Evolutionary conservation across 2,888 invertebrate genomes (phyloP).

Genomic region (Tiliacea citrago): DNA sequence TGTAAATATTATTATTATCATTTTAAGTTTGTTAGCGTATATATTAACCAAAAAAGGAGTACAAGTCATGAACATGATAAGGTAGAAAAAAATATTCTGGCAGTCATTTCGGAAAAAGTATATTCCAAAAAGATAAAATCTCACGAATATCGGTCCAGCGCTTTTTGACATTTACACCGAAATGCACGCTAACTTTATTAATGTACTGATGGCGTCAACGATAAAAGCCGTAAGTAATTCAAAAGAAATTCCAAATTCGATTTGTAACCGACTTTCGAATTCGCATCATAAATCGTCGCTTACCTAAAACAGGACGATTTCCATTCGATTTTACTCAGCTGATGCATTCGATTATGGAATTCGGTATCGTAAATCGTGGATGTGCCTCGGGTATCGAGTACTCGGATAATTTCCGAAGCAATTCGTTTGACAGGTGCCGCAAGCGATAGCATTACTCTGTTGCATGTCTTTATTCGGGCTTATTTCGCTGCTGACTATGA

Average conservation of each 20-base stretch:
- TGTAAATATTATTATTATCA: too few relatives aligned
- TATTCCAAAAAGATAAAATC: conserved; percentile 28
- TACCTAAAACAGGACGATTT: conserved; percentile 65
- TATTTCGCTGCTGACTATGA: conserved; percentile 60
- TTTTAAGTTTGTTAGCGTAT: background rate
- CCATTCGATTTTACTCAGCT: conserved; percentile 66
- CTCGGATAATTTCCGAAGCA: conserved; percentile 70
- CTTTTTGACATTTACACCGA: conserved; percentile 43
- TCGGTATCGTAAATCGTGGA: conserved; percentile 67
- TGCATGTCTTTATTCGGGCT: conserved; percentile 75
- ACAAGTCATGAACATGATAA: background rate
- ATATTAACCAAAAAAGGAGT: conserved; percentile 11
- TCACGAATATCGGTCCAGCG: conserved; percentile 5
- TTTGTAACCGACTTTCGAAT: conserved; percentile 61
- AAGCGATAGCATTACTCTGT: conserved; percentile 67
- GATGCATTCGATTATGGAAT: conserved; percentile 70
- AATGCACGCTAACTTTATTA: conserved; percentile 38
- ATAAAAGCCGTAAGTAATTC: conserved; percentile 49
- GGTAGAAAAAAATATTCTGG: background rate
- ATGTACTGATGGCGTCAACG: conserved; percentile 41
- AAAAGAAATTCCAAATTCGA: conserved; percentile 63
- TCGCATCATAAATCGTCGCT: conserved; percentile 66
- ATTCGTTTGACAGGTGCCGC: conserved; percentile 74
- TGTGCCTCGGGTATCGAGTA: conserved; percentile 61
- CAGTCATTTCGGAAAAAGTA: conserved; percentile 7